phyloP scores from a whole-genome alignment of 2,113 vertebrate species.

The Candoia aspera region DNA sequence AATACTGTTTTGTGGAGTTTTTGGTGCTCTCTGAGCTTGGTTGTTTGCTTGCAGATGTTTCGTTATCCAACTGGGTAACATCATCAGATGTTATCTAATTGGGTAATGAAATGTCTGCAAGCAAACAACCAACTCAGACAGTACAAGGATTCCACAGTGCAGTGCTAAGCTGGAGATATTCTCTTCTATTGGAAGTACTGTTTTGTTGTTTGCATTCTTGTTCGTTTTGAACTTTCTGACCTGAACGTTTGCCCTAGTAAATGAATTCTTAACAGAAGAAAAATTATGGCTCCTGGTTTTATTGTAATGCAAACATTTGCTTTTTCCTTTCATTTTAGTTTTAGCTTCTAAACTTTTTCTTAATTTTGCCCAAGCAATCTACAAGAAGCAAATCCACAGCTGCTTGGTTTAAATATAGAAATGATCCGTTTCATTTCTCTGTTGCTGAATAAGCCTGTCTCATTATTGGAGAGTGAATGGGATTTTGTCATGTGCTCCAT shows the following conservation, averaged over 20 bases:
- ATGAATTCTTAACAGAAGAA: background rate
- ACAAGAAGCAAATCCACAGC: constrained; percentile 74
- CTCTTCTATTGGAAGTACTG: background rate
- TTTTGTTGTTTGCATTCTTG: background rate
- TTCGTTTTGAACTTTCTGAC: background rate
- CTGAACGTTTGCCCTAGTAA: background rate
- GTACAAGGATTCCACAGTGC: background rate
- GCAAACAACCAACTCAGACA: background rate
- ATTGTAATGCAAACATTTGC: background rate
- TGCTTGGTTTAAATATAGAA: constrained; percentile 87
- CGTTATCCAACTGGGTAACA: background rate
- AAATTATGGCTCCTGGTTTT: background rate
- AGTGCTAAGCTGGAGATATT: background rate
- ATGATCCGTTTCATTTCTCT: constrained; percentile 88
- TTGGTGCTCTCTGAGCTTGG: background rate
- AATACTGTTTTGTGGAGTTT: background rate
- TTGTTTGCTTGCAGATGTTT: background rate
- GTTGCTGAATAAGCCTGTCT: constrained; percentile 74
- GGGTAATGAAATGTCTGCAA: background rate
- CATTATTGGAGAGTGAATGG: constrained; percentile 85
- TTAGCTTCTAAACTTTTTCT: background rate
- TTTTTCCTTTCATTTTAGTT: background rate
- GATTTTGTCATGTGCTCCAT: constrained; percentile 95
- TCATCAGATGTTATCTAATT: background rate
- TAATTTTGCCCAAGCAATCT: constrained; percentile 78